phyloP scores from a whole-genome alignment of 2,113 vertebrate species.

The Oncorhynchus nerka region DNA sequence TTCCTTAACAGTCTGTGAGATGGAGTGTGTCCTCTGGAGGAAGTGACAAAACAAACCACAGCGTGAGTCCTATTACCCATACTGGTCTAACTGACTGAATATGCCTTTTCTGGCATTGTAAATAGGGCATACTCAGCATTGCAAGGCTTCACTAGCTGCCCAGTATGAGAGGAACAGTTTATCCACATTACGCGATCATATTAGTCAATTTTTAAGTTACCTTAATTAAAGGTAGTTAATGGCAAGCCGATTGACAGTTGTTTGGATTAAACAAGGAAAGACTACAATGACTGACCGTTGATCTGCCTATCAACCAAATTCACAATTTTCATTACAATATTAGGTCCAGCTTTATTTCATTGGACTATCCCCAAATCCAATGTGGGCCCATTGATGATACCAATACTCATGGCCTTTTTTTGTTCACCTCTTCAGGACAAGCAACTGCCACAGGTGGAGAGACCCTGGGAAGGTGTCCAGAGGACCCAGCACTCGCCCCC shows the following conservation, averaged over 20 bases:
- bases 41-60: constrained; percentile 83
- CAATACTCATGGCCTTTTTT: constrained; percentile 32
- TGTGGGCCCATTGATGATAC: neutral
- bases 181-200: constrained; percentile 3
- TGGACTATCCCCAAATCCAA: neutral
- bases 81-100: neutral
- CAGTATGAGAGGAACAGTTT: constrained; percentile 19
- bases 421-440: constrained; percentile 81
- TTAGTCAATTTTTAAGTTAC: constrained; percentile 17
- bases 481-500: constrained; percentile 88
- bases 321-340: neutral
- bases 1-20: constrained; percentile 76
- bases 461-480: constrained; percentile 93
- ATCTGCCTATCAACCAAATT: neutral
- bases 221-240: neutral
- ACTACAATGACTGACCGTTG: neutral
- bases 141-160: neutral
- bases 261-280: no score
- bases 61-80: constrained; percentile 70
- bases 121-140: neutral
- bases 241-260: neutral
- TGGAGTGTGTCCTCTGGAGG: constrained; percentile 83
- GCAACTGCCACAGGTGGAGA: constrained; percentile 90
- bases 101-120: no score
- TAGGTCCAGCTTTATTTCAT: neutral